These are phyloP conservation scores for Homarus americanus DNA, from an alignment of 1,140 invertebrate species.

Conservation along the genomic window DNA sequence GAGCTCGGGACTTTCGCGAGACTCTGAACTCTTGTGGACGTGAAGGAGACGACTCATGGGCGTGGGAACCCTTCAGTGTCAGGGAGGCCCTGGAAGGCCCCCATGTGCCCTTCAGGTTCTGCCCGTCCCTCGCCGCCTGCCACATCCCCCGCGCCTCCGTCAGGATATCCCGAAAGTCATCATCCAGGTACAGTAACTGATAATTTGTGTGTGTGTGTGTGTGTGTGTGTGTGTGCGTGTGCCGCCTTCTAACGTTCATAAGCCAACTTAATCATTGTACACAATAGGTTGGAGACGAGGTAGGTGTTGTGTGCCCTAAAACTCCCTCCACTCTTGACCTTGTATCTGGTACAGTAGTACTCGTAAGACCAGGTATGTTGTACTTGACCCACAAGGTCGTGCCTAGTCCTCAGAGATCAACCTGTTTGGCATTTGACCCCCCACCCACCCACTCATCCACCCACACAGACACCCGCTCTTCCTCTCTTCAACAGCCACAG, in stretches of 20 bases:
- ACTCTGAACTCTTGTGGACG: constrained; percentile 27
- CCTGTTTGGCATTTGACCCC: too few relatives aligned
- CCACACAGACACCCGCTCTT: too few relatives aligned
- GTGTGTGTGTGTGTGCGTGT: neutral
- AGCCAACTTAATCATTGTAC: too few relatives aligned
- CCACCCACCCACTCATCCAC: too few relatives aligned
- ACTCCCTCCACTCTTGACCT: too few relatives aligned
- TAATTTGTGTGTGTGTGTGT: neutral
- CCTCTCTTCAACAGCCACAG: too few relatives aligned
- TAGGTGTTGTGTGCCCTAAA: too few relatives aligned
- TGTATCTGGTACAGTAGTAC: too few relatives aligned
- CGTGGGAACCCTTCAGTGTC: constrained; percentile 27
- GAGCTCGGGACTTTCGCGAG: constrained; percentile 49
- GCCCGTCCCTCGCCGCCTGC: constrained; percentile 39
- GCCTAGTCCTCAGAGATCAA: too few relatives aligned
- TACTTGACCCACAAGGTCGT: too few relatives aligned
- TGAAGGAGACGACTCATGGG: constrained; percentile 18
- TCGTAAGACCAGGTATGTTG: too few relatives aligned
- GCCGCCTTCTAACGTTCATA: neutral
- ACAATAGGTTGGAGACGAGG: too few relatives aligned
- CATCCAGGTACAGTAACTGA: neutral
- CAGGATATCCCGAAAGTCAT: constrained; percentile 31
- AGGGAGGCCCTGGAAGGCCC: constrained; percentile 36
- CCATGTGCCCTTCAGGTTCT: constrained; percentile 59
- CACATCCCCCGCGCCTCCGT: constrained; percentile 59